phyloP scores from a whole-genome alignment of 2,113 vertebrate genomes.

The Callaeas wilsoni region DNA sequence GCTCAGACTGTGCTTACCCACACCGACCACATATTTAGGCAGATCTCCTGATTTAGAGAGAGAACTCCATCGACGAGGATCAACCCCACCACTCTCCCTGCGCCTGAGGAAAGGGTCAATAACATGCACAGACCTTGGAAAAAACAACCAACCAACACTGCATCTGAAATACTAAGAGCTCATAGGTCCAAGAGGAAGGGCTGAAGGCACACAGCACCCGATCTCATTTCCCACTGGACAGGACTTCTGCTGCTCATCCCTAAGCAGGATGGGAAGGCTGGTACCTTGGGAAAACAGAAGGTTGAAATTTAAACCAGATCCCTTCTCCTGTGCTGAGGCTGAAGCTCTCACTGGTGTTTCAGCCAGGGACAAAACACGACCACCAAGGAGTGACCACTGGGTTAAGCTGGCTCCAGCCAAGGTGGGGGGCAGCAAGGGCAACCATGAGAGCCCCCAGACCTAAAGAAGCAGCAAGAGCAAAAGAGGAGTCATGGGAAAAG shows the following conservation, averaged over 20 bases:
- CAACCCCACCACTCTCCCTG: not conserved
- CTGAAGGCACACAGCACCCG: not conserved
- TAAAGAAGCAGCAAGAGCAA: not conserved
- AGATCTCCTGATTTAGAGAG: not conserved
- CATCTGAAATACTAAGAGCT: not conserved
- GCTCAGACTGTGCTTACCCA: not conserved
- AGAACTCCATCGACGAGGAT: not conserved
- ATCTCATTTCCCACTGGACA: not conserved
- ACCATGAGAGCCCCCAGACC: fast-evolving
- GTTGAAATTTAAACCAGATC: not conserved
- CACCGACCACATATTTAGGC: not conserved
- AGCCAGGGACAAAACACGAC: not conserved
- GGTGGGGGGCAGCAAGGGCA: too few relatives aligned
- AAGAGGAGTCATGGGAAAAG: not conserved
- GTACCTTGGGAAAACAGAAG: not conserved
- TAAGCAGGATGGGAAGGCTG: not conserved
- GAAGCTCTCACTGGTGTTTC: not conserved
- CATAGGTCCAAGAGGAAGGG: not conserved
- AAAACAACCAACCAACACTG: not conserved
- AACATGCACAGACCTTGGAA: not conserved
- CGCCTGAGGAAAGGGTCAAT: not conserved
- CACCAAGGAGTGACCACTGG: fast-evolving
- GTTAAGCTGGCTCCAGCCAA: fast-evolving
- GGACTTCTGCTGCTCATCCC: not conserved
- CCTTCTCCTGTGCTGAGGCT: not conserved